These are phyloP conservation scores for Helicoverpa armigera DNA, from an alignment of 1,140 invertebrate genomes.

Conservation along the genomic window DNA sequence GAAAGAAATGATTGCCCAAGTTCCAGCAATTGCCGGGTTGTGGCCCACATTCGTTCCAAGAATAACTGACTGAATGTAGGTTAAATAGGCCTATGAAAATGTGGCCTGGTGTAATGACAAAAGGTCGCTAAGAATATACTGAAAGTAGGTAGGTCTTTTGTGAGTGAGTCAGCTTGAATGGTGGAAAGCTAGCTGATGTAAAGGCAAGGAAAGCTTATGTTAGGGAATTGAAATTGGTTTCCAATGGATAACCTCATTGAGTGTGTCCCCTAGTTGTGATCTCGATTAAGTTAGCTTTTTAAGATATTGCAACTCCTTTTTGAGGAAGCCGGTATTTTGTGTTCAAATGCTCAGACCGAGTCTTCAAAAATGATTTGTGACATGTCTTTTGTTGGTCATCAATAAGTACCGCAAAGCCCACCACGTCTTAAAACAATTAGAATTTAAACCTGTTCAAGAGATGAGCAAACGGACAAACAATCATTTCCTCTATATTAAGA, in stretches of 20 bases:
- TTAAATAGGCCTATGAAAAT: background rate
- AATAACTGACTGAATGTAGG: constrained; percentile 30
- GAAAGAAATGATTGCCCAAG: constrained; percentile 39
- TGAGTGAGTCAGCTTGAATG: background rate
- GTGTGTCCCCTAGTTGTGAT: too few species aligned
- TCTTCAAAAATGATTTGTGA: too few species aligned
- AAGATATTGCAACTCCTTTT: too few species aligned
- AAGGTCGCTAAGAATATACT: constrained; percentile 8
- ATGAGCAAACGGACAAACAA: constrained; percentile 27
- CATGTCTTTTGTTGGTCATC: too few species aligned
- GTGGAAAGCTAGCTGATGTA: background rate
- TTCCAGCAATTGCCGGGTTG: background rate
- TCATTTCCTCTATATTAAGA: constrained; percentile 22
- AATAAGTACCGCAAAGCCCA: background rate
- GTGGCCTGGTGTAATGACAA: background rate
- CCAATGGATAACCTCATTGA: too few species aligned
- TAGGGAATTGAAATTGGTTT: background rate
- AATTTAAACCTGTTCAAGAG: constrained; percentile 10
- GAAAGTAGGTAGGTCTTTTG: background rate
- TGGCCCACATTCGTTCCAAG: constrained; percentile 9
- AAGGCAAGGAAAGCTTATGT: background rate
- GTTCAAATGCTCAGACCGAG: too few species aligned
- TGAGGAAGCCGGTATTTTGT: too few species aligned
- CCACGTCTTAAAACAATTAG: background rate
- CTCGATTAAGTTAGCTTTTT: too few species aligned